phyloP scores from a whole-genome alignment of 2,113 vertebrate genomes.

The Gallinago media region DNA sequence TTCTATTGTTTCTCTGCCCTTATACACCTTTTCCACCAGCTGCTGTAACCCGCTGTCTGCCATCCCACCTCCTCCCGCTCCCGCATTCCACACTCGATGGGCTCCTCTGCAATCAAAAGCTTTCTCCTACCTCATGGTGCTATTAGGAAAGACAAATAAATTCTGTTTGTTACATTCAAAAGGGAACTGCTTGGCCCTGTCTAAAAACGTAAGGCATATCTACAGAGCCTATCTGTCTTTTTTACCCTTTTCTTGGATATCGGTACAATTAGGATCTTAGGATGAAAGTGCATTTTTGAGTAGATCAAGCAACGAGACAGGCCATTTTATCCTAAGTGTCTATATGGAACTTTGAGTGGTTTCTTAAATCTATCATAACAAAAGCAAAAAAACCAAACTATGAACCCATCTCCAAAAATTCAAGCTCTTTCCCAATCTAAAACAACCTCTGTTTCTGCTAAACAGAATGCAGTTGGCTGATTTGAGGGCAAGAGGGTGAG shows the following conservation, averaged over 20 bases:
- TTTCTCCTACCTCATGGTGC: not conserved
- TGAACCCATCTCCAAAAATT: not conserved
- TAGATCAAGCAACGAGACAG: not conserved
- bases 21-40: not conserved
- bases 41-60: not conserved
- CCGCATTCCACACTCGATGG: not conserved
- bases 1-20: not conserved
- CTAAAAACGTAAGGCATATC: not conserved
- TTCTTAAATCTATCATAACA: not conserved
- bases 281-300: not conserved
- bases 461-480: not conserved
- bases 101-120: not conserved
- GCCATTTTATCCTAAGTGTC: not conserved
- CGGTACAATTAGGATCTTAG: not conserved
- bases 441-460: not conserved
- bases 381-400: not conserved
- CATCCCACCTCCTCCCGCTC: not conserved
- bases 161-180: not conserved
- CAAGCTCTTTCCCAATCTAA: not conserved
- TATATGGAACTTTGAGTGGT: not conserved
- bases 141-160: not conserved
- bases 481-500: not conserved
- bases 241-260: not conserved
- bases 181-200: not conserved
- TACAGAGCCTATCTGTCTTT: not conserved